Percentiles rank a stretch among this genome's conserved stretches.
Conservation (phyloP, 2,113 vertebrate genomes). For the Nycticryphes semicollaris region DNA sequence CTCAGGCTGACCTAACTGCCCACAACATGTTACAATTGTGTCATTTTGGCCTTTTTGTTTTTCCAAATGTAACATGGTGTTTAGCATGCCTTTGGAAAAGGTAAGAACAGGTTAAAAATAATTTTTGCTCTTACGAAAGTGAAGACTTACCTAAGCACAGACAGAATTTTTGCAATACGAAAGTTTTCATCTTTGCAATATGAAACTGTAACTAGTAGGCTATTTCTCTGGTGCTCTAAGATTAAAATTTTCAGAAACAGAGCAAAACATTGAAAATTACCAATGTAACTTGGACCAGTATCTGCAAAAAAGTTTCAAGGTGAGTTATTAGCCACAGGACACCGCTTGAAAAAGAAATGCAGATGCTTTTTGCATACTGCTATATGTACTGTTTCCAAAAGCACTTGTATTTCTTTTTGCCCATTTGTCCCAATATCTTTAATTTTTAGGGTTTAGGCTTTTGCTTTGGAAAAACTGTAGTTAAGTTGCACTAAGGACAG, state of each 20-base stretch:
- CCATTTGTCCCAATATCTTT: neutral
- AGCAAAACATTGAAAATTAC: neutral
- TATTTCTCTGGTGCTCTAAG: neutral
- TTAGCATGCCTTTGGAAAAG: neutral
- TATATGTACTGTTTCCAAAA: neutral
- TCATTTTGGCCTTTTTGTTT: neutral
- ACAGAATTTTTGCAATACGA: neutral
- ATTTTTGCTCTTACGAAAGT: neutral
- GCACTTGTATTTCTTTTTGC: neutral
- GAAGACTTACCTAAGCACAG: neutral
- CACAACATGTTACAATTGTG: neutral
- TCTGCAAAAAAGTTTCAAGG: neutral
- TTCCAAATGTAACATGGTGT: neutral
- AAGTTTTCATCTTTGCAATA: neutral
- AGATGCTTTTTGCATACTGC: neutral
- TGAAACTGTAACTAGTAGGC: neutral
- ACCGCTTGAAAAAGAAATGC: neutral
- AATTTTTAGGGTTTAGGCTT: neutral
- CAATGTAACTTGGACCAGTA: neutral
- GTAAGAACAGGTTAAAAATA: neutral
- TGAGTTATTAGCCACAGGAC: neutral
- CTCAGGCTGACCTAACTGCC: neutral
- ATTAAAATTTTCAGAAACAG: neutral
- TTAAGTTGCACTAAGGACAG: neutral
- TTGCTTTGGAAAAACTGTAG: neutral